These are phyloP conservation scores for Enteromius trimaculatus DNA, from an alignment of 2,797 vertebrate species.

Conservation along the genomic window DNA sequence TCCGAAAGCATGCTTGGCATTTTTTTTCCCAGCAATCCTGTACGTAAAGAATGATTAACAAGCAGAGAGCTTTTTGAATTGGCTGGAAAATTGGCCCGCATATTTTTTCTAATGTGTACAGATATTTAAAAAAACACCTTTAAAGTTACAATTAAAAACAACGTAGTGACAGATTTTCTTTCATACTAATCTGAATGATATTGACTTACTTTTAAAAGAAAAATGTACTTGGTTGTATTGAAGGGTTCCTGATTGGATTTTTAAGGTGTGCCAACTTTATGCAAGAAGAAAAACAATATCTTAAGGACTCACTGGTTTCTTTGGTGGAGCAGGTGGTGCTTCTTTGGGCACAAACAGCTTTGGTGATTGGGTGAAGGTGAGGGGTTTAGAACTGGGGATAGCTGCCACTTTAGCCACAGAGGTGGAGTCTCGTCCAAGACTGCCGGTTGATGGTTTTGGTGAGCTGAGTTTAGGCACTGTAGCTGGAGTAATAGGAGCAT, in stretches of 20 bases:
- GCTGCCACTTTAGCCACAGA: conserved; percentile 68
- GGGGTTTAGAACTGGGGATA: conserved; percentile 62
- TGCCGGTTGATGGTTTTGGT: conserved; percentile 42
- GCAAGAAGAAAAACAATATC: background rate
- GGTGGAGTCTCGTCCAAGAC: conserved; percentile 65
- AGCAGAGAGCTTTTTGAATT: background rate
- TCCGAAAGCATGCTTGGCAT: background rate
- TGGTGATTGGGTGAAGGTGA: conserved; percentile 61
- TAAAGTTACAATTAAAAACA: background rate
- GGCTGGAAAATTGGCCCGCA: background rate
- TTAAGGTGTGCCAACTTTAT: background rate
- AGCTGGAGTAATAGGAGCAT: conserved; percentile 53
- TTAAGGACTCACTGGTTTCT: conserved; percentile 74
- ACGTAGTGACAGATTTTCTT: background rate
- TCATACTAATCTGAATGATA: background rate
- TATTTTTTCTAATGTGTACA: background rate
- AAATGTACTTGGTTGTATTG: background rate
- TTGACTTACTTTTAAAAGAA: background rate
- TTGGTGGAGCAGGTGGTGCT: conserved; percentile 61
- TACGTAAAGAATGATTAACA: background rate
- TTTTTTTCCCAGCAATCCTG: background rate
- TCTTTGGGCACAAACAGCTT: conserved; percentile 72
- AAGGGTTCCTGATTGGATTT: background rate
- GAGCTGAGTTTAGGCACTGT: conserved; percentile 57
- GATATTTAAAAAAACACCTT: background rate